Evolutionary conservation across 2,113 vertebrate species (phyloP).

Genomic region (Solea solea): DNA sequence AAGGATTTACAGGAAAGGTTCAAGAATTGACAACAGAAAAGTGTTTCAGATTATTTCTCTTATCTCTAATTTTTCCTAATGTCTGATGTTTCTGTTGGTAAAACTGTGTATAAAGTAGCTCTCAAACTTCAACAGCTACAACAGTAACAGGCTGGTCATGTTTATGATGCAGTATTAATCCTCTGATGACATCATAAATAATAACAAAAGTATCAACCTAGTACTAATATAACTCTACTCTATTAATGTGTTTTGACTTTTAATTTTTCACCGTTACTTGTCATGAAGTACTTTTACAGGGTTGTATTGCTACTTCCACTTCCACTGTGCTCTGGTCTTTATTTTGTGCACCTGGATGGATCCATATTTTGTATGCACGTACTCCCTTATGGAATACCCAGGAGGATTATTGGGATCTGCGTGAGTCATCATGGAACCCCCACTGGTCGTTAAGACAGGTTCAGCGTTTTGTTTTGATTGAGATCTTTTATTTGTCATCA

Average conservation of each 20-base stretch:
- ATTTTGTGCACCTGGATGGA: constrained; percentile 3
- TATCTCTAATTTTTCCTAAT: background rate
- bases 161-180: background rate
- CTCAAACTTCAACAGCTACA: background rate
- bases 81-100: background rate
- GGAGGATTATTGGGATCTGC: background rate
- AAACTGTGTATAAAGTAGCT: background rate
- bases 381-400: constrained; percentile 25
- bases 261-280: background rate
- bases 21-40: background rate
- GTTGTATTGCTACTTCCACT: background rate
- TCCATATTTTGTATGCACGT: constrained; percentile 14
- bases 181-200: background rate
- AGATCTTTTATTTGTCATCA: background rate
- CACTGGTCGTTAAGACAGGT: constrained; percentile 23
- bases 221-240: too few relatives aligned
- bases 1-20: background rate
- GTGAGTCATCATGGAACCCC: constrained; percentile 31
- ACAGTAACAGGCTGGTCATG: background rate
- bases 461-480: constrained; percentile 44
- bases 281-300: background rate
- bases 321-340: background rate
- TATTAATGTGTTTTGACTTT: too few relatives aligned
- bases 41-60: background rate
- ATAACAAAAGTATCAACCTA: background rate